Evolutionary conservation across 2,797 vertebrate species (phyloP).

Genomic region (Pyrocephalus nanus): DNA sequence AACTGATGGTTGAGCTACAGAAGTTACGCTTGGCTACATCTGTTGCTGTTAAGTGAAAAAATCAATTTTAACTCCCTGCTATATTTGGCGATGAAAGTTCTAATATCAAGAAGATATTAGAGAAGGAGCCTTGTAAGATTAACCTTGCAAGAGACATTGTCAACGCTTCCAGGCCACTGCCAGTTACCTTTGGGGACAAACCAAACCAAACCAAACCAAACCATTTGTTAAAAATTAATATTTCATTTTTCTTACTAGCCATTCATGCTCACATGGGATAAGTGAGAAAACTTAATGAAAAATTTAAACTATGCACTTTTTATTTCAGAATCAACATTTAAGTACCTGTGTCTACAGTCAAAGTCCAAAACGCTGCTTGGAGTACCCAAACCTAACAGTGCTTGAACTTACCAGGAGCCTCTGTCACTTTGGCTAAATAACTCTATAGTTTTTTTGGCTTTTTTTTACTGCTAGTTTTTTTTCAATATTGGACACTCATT

Average conservation of each 20-base stretch:
- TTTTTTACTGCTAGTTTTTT: not conserved
- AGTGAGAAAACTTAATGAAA: not conserved
- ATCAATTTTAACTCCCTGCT: not conserved
- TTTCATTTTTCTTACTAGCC: not conserved
- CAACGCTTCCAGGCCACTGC: no score
- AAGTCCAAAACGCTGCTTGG: not conserved
- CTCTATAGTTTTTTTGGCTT: not conserved
- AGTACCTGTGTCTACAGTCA: not conserved
- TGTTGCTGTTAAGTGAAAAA: not conserved
- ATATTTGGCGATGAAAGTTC: not conserved
- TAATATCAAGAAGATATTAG: not conserved
- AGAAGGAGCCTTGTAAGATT: no score
- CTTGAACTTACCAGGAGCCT: not conserved
- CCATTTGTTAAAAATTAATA: not conserved
- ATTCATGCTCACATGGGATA: not conserved
- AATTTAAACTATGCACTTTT: not conserved
- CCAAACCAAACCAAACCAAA: no score
- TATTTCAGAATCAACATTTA: not conserved
- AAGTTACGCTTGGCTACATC: not conserved
- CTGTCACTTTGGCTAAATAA: not conserved
- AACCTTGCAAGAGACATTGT: no score
- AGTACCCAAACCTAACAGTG: not conserved
- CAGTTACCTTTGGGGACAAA: no score
- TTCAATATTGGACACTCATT: not conserved
- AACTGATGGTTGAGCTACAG: not conserved